Conservation (phyloP, 2,888 invertebrate genomes). For the Onthophagus sagittarius region DNA sequence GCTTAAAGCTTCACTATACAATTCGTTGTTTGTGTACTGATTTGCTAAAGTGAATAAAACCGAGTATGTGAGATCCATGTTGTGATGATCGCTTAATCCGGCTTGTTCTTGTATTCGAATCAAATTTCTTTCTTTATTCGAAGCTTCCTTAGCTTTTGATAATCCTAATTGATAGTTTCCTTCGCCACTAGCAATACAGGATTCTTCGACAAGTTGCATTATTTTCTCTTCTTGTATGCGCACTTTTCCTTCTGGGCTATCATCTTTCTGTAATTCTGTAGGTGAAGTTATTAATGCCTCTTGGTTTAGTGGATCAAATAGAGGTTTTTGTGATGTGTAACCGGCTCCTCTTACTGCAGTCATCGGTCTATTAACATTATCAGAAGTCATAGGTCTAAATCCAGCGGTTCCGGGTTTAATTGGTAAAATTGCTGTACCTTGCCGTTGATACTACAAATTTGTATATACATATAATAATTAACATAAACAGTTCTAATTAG, state of each 20-base stretch:
- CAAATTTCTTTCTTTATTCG: constrained; percentile 84
- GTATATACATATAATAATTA: constrained; percentile 27
- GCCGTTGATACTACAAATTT: constrained; percentile 45
- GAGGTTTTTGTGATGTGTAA: constrained; percentile 73
- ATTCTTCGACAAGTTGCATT: constrained; percentile 85
- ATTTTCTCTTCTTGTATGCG: constrained; percentile 85
- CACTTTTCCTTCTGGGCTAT: constrained; percentile 90
- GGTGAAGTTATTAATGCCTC: constrained; percentile 56
- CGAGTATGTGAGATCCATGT: constrained; percentile 92
- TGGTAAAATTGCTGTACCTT: constrained; percentile 39
- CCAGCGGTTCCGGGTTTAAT: constrained; percentile 46
- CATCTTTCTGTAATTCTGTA: constrained; percentile 70
- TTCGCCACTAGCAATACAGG: constrained; percentile 66
- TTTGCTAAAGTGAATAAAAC: constrained; percentile 94
- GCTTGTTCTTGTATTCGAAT: constrained; percentile 90
- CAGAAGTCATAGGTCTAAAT: constrained; percentile 45
- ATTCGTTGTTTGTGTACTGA: constrained; percentile 90
- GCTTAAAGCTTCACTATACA: constrained; percentile 93
- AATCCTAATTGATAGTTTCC: constrained; percentile 66
- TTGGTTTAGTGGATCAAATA: constrained; percentile 77
- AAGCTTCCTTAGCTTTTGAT: constrained; percentile 95
- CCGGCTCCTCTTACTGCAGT: constrained; percentile 97
- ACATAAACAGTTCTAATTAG: constrained; percentile 17
- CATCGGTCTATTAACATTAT: constrained; percentile 70
- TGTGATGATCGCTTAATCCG: constrained; percentile 84